Conservation (phyloP, 2,888 invertebrate species). For the Crocallis elinguaria region DNA sequence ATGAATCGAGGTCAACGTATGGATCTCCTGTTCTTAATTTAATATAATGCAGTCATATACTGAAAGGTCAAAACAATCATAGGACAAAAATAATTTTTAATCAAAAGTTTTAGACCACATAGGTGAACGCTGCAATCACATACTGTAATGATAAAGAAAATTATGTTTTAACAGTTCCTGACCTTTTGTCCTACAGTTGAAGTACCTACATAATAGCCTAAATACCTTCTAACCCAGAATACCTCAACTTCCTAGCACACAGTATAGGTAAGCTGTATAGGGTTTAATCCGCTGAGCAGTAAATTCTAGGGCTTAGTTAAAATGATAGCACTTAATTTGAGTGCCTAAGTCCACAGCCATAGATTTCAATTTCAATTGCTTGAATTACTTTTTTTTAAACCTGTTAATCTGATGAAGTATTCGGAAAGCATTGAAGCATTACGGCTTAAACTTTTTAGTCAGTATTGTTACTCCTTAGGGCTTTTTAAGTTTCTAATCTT, state of each 20-base stretch:
- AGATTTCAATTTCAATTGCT: neutral
- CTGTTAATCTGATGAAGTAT: neutral
- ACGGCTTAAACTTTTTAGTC: neutral
- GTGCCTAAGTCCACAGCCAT: neutral
- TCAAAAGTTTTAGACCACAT: too few relatives aligned
- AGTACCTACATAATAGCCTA: neutral
- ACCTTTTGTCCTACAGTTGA: neutral
- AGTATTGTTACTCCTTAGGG: neutral
- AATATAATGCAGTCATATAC: too few relatives aligned
- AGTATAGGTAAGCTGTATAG: neutral
- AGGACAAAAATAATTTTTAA: too few relatives aligned
- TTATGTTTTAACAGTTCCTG: neutral
- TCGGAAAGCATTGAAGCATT: neutral
- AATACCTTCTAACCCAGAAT: neutral
- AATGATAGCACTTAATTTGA: neutral
- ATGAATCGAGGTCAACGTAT: too few relatives aligned
- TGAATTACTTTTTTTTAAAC: neutral
- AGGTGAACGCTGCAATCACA: too few relatives aligned
- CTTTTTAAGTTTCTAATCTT: neutral
- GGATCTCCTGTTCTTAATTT: too few relatives aligned
- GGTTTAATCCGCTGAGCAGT: neutral
- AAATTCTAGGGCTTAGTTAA: neutral
- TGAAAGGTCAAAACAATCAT: too few relatives aligned
- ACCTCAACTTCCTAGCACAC: neutral
- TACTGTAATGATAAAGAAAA: slow-evolving; percentile 50